Evolutionary conservation across 2,113 vertebrate genomes (phyloP).

Genomic region (Nematolebias whitei): DNA sequence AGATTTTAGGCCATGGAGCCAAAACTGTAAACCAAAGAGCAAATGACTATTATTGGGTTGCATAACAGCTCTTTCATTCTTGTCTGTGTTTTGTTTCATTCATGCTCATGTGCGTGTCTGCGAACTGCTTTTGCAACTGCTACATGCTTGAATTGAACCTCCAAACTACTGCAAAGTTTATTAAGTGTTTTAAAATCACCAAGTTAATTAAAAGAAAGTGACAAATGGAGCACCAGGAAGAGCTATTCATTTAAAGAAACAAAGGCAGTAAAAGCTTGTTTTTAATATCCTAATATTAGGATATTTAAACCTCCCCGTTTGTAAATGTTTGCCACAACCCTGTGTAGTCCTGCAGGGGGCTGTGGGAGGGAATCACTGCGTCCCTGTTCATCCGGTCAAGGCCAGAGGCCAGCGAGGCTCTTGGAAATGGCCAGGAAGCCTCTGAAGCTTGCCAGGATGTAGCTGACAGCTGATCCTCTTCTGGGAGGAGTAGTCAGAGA

Average conservation of each 20-base stretch:
- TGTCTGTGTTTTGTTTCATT: slow-evolving; percentile 48
- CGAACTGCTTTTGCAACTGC: slow-evolving; percentile 33
- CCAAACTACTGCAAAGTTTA: neutral
- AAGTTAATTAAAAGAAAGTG: neutral
- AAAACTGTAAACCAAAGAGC: no score
- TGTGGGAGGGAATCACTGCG: slow-evolving; percentile 38
- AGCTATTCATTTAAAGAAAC: fast-evolving
- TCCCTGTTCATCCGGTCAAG: slow-evolving; percentile 60
- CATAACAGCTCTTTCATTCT: slow-evolving; percentile 22
- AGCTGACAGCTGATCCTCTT: slow-evolving; percentile 76
- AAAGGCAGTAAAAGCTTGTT: neutral
- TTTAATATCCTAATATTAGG: neutral
- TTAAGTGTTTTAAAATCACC: neutral
- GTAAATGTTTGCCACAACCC: slow-evolving; percentile 35
- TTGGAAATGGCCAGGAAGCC: slow-evolving; percentile 70
- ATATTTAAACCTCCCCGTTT: no score
- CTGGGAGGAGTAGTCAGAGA: slow-evolving; percentile 51
- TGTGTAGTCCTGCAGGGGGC: slow-evolving; percentile 10
- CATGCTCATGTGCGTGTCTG: slow-evolving; percentile 44
- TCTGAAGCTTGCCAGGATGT: slow-evolving; percentile 75
- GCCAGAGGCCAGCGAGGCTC: slow-evolving; percentile 64
- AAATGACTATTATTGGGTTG: slow-evolving; percentile 37
- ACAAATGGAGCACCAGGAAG: neutral
- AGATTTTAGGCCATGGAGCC: no score
- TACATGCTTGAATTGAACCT: neutral